Evolutionary conservation across 2,113 vertebrate genomes (phyloP).

Genomic region (Oncorhynchus masou): DNA sequence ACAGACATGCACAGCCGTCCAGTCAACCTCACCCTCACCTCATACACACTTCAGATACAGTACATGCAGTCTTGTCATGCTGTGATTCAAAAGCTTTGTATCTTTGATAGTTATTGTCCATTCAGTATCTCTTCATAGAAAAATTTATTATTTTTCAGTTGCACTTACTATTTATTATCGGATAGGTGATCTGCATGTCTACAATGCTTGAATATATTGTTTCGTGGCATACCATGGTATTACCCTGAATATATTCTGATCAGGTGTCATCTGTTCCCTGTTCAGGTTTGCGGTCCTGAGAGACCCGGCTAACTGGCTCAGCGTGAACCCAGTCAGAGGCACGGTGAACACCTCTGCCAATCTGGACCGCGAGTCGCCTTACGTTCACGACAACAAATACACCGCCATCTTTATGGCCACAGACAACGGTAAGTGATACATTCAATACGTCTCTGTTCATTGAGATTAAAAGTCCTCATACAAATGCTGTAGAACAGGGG

Average conservation of each 20-base stretch:
- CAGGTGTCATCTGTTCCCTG: not conserved
- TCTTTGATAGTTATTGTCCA: no score
- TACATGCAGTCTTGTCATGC: not conserved
- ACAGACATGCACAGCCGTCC: not conserved
- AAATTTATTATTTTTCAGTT: no score
- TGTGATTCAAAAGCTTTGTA: no score
- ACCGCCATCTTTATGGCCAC: slow-evolving; percentile 89
- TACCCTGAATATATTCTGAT: not conserved
- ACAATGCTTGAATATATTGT: not conserved
- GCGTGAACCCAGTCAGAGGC: slow-evolving; percentile 88
- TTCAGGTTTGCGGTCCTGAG: slow-evolving; percentile 85
- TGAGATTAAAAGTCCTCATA: no score
- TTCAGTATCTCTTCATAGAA: no score
- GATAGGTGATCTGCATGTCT: not conserved
- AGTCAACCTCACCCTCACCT: not conserved
- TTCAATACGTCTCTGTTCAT: not conserved
- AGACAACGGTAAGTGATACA: slow-evolving; percentile 86
- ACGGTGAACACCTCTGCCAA: slow-evolving; percentile 85
- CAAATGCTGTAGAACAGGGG: no score
- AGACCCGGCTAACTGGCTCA: slow-evolving; percentile 93
- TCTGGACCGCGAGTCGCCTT: slow-evolving; percentile 89
- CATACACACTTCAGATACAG: not conserved
- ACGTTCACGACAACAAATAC: slow-evolving; percentile 87
- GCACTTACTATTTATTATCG: no score
- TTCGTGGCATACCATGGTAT: no score